phyloP scores from a whole-genome alignment of 2,888 invertebrate species.

The Cheilosia pagana region DNA sequence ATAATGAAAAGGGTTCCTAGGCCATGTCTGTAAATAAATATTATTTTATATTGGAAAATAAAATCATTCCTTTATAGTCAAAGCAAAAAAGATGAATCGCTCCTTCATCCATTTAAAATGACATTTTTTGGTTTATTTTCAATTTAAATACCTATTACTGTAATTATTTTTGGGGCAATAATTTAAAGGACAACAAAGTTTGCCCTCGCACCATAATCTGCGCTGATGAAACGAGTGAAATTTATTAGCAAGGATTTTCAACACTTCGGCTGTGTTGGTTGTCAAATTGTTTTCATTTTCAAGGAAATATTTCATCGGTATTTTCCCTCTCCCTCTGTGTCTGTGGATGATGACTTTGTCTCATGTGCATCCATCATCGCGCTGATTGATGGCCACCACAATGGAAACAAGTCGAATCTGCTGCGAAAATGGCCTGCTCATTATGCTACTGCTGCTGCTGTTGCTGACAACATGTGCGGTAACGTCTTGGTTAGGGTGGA shows the following conservation, averaged over 20 bases:
- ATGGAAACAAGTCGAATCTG: not conserved
- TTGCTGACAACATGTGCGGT: slow-evolving; percentile 18
- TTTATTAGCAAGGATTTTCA: not conserved
- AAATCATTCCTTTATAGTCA: not conserved
- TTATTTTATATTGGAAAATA: slow-evolving; percentile 1
- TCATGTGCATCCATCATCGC: slow-evolving; percentile 47
- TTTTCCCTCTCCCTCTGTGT: not conserved
- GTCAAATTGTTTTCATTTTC: not conserved
- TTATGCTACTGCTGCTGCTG: slow-evolving; percentile 7
- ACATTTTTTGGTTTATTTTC: too few relatives aligned
- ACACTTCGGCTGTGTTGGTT: not conserved
- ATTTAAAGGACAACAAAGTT: too few relatives aligned
- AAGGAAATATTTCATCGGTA: not conserved
- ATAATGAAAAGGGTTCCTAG: not conserved
- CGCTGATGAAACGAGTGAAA: too few relatives aligned
- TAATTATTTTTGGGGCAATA: too few relatives aligned
- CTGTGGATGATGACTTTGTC: slow-evolving; percentile 7
- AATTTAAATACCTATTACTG: too few relatives aligned
- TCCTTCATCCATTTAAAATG: too few relatives aligned
- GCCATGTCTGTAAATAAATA: slow-evolving; percentile 4
- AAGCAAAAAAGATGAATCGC: not conserved
- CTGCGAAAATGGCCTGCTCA: slow-evolving; percentile 3
- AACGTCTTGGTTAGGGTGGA: not conserved
- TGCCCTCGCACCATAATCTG: too few relatives aligned
- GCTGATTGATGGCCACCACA: slow-evolving; percentile 46